Conservation (phyloP, 2,113 vertebrate species). For the Laticauda colubrina region DNA sequence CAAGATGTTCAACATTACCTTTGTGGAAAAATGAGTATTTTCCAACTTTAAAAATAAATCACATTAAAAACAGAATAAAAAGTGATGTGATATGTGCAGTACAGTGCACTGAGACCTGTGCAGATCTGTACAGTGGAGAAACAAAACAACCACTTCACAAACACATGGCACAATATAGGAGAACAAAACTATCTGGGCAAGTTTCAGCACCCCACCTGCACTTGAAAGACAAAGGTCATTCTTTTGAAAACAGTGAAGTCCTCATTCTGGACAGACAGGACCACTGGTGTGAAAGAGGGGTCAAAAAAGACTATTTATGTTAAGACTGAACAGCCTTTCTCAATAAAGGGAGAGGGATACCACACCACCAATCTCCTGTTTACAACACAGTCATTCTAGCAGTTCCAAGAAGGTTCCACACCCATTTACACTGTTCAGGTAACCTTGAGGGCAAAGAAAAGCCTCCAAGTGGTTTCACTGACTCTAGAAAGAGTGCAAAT, state of each 20-base stretch:
- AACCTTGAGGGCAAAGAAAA: not conserved
- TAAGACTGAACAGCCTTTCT: not conserved
- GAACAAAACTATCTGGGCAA: not conserved
- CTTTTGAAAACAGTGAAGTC: no score
- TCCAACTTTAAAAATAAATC: conserved; percentile 47
- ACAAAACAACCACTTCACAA: not conserved
- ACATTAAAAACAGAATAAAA: conserved; percentile 34
- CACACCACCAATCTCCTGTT: not conserved
- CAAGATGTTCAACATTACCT: conserved; percentile 80
- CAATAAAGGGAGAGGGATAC: not conserved
- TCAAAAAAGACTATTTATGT: not conserved
- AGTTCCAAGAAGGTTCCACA: not conserved
- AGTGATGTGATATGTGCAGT: not conserved
- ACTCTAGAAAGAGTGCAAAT: not conserved
- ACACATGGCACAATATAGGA: not conserved
- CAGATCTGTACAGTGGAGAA: not conserved
- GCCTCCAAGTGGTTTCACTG: not conserved
- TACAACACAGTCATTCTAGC: not conserved
- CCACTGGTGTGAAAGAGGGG: no score
- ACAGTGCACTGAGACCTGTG: not conserved
- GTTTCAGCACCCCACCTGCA: not conserved
- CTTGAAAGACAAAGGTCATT: not conserved
- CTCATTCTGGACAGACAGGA: no score
- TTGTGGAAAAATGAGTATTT: conserved; percentile 82
- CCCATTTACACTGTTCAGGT: not conserved